Evolutionary conservation across 2,113 vertebrate species (phyloP).

Genomic region (Leptodactylus fuscus): DNA sequence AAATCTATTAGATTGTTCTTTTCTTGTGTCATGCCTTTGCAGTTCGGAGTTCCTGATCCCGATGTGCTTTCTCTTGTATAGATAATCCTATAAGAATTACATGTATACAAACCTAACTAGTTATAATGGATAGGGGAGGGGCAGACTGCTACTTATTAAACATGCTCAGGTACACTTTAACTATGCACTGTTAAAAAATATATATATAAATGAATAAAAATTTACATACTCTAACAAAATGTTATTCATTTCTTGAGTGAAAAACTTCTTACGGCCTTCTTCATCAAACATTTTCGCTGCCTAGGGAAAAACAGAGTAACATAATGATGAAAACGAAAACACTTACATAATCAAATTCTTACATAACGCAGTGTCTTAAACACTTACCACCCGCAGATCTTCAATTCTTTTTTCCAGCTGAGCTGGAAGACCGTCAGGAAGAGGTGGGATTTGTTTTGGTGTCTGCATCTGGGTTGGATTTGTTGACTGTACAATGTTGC

Average conservation of each 20-base stretch:
- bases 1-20: no score
- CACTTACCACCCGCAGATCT: conserved; percentile 89
- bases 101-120: no score
- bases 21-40: no score
- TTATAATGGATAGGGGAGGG: no score
- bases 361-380: not conserved
- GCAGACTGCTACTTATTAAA: no score
- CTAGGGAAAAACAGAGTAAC: conserved; percentile 70
- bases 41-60: no score
- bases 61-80: no score
- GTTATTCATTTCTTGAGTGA: conserved; percentile 99
- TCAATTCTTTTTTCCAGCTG: conserved; percentile 92
- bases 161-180: no score
- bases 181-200: no score
- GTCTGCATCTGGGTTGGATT: conserved; percentile 71
- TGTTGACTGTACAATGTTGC: conserved; percentile 73
- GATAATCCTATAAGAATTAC: no score
- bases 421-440: conserved; percentile 86
- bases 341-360: conserved; percentile 36
- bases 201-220: conserved; percentile 27
- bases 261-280: conserved; percentile 98
- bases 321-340: not conserved
- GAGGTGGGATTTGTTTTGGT: conserved; percentile 80
- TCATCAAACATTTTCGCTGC: conserved; percentile 95
- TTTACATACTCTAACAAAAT: conserved; percentile 96